These are phyloP conservation scores for Gallinago media DNA, from an alignment of 2,113 vertebrate genomes.

Conservation along the genomic window DNA sequence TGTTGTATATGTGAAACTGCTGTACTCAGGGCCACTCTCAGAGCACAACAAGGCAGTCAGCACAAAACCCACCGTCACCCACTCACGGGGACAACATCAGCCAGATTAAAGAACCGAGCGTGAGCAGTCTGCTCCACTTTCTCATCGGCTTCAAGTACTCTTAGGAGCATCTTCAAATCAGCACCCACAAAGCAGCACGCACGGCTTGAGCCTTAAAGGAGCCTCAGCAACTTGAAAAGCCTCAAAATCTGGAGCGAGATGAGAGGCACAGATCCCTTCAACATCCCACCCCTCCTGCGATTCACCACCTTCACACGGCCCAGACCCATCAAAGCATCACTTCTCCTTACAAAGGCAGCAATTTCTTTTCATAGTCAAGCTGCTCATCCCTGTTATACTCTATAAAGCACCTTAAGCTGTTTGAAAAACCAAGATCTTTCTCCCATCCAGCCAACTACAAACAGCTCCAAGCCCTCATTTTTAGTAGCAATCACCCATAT, in stretches of 20 bases:
- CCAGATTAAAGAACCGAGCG: rapidly evolving
- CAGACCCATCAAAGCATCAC: not conserved
- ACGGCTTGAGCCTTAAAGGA: not conserved
- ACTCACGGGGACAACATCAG: not conserved
- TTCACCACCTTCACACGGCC: not conserved
- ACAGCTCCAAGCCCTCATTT: not conserved
- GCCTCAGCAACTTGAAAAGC: not conserved
- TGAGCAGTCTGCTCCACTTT: not conserved
- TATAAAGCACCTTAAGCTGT: not conserved
- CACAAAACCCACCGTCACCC: not conserved
- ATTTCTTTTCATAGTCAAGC: not conserved
- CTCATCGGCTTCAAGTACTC: conserved; percentile 22
- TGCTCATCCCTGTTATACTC: not conserved
- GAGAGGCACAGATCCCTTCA: not conserved
- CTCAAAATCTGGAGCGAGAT: not conserved
- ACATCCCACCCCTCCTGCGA: not conserved
- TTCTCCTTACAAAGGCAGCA: not conserved
- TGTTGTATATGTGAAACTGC: not conserved
- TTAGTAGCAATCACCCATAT: rapidly evolving
- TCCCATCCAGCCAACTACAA: not conserved
- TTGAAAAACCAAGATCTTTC: not conserved
- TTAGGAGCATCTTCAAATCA: not conserved
- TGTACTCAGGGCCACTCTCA: not conserved
- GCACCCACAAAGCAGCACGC: not conserved
- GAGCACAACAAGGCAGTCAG: not conserved